A percentile compares a stretch with the other conserved stretches of the same genome.
phyloP scores from a whole-genome alignment of 2,888 invertebrate species.

The Mycalesis mineus region DNA sequence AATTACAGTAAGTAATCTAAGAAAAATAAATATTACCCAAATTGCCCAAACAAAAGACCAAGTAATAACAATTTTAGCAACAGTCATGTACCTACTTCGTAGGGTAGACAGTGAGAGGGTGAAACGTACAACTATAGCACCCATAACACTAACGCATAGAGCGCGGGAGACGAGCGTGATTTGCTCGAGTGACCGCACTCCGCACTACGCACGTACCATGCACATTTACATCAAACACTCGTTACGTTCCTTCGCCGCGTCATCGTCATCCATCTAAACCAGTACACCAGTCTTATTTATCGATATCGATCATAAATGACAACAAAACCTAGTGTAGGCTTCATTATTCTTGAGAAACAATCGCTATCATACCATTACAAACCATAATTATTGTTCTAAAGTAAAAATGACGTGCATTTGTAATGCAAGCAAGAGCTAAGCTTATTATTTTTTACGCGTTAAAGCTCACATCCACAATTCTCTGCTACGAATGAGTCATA shows the following conservation, averaged over 20 bases:
- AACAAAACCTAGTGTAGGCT: background rate
- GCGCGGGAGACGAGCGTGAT: slow-evolving; percentile 28
- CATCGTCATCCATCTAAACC: slow-evolving; percentile 37
- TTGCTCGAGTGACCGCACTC: slow-evolving; percentile 39
- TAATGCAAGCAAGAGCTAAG: too few relatives aligned
- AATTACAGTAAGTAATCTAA: too few relatives aligned
- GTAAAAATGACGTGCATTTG: too few relatives aligned
- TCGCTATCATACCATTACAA: too few relatives aligned
- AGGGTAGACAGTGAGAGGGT: background rate
- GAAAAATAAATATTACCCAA: too few relatives aligned
- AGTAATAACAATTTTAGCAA: background rate
- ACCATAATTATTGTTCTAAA: too few relatives aligned
- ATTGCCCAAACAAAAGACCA: background rate
- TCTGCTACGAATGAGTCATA: too few relatives aligned
- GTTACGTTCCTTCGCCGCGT: slow-evolving; percentile 51
- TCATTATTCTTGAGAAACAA: too few relatives aligned
- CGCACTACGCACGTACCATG: slow-evolving; percentile 38
- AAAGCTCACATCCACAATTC: too few relatives aligned
- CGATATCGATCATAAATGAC: background rate
- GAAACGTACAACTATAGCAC: background rate
- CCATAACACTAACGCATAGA: background rate
- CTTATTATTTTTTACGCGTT: too few relatives aligned
- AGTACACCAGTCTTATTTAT: slow-evolving; percentile 5
- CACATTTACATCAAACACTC: slow-evolving; percentile 69
- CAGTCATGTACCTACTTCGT: background rate